Conservation (phyloP, 2,113 vertebrate species). For the Gallinago paraguaiae region DNA sequence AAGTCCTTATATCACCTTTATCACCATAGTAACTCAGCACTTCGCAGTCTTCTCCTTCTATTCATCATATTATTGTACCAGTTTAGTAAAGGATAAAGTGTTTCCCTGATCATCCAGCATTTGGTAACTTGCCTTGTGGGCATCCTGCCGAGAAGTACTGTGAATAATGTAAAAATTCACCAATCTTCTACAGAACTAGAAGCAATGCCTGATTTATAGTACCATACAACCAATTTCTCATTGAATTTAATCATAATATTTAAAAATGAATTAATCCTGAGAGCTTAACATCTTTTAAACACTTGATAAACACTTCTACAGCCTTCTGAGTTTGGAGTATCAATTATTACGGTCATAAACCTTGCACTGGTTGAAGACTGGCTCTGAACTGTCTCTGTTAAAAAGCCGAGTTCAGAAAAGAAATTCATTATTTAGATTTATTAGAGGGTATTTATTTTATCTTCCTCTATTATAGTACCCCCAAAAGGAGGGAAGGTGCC, state of each 20-base stretch:
- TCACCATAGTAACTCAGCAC: conserved; percentile 45
- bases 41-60: neutral
- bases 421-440: neutral
- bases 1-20: conserved; percentile 66
- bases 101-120: neutral
- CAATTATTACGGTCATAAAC: neutral
- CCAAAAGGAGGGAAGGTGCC: neutral
- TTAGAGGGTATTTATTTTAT: neutral
- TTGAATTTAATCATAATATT: neutral
- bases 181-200: neutral
- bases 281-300: neutral
- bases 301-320: neutral
- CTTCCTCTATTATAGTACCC: neutral
- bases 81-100: neutral
- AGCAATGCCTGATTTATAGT: neutral
- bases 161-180: neutral
- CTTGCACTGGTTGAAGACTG: neutral
- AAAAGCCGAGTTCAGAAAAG: neutral
- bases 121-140: neutral
- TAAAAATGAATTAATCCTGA: neutral
- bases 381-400: neutral
- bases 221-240: neutral
- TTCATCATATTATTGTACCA: neutral
- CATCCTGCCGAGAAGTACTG: neutral
- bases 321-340: neutral